phyloP scores from a whole-genome alignment of 2,797 vertebrate species.

The Bucorvus abyssinicus region DNA sequence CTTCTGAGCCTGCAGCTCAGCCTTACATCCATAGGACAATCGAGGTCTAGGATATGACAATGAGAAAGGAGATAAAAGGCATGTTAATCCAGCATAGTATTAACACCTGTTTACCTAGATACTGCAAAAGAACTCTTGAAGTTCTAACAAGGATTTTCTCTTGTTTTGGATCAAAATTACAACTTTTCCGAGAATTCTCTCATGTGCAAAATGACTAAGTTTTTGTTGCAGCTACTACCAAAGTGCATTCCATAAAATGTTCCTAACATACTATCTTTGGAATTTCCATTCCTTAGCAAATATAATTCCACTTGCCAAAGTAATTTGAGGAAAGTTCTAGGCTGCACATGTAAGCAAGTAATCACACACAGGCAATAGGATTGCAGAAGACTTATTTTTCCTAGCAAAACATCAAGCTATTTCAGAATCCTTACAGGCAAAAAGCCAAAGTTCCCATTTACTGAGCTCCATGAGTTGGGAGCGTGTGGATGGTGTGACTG shows the following conservation, averaged over 20 bases:
- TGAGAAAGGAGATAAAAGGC: neutral
- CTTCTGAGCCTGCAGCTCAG: neutral
- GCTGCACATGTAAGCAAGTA: neutral
- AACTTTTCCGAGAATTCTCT: neutral
- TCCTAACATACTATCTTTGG: neutral
- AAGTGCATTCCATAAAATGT: neutral
- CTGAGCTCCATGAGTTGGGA: neutral
- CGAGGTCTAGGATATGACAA: neutral
- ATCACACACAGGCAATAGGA: neutral
- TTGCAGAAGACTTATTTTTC: neutral
- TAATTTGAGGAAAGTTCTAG: neutral
- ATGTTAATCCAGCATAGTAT: accelerated
- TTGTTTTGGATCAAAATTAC: neutral
- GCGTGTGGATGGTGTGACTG: neutral
- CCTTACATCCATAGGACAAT: accelerated
- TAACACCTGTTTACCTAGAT: accelerated
- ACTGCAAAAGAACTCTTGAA: neutral
- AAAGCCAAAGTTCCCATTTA: neutral
- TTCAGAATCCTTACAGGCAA: neutral
- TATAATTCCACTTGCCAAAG: accelerated
- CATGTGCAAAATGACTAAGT: neutral
- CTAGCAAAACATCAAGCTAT: neutral
- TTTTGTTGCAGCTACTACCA: neutral
- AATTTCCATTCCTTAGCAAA: neutral
- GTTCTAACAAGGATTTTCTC: neutral